Conservation (phyloP, 2,113 vertebrate species). For the Tachycineta bicolor region DNA sequence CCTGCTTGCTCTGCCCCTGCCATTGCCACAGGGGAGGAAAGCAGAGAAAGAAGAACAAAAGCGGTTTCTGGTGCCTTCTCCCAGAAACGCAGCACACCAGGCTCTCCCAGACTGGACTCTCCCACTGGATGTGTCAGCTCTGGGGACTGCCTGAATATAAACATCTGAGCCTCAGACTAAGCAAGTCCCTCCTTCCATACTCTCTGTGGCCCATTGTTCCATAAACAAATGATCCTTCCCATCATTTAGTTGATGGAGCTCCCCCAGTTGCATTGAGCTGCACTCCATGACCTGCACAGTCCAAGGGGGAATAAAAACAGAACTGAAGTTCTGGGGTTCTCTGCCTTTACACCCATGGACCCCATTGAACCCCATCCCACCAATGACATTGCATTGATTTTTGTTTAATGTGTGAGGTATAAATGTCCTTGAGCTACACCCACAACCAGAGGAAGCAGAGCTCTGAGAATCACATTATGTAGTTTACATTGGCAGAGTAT, state of each 20-base stretch:
- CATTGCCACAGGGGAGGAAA: fast-evolving
- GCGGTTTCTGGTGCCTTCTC: not conserved
- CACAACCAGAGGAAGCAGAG: not conserved
- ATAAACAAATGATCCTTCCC: not conserved
- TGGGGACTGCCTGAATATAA: not conserved
- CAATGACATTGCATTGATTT: not conserved
- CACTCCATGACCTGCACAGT: not conserved
- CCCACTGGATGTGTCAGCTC: not conserved
- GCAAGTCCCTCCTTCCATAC: not conserved
- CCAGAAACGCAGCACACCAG: fast-evolving
- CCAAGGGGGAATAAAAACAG: not conserved
- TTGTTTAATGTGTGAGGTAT: not conserved
- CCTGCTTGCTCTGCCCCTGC: fast-evolving
- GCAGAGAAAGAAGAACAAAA: not conserved
- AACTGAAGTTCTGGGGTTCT: not conserved
- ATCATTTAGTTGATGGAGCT: not conserved
- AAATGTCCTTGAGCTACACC: not conserved
- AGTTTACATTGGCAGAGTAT: not conserved
- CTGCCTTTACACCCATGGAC: not conserved
- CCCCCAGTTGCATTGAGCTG: not conserved
- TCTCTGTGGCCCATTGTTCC: not conserved
- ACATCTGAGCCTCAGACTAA: not conserved
- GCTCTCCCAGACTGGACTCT: not conserved
- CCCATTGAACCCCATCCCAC: fast-evolving
- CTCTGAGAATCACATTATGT: not conserved